A percentile compares a stretch with the other conserved stretches of the same genome.
phyloP scores from a whole-genome alignment of 2,113 vertebrate genomes.

The Psittacus erithacus region DNA sequence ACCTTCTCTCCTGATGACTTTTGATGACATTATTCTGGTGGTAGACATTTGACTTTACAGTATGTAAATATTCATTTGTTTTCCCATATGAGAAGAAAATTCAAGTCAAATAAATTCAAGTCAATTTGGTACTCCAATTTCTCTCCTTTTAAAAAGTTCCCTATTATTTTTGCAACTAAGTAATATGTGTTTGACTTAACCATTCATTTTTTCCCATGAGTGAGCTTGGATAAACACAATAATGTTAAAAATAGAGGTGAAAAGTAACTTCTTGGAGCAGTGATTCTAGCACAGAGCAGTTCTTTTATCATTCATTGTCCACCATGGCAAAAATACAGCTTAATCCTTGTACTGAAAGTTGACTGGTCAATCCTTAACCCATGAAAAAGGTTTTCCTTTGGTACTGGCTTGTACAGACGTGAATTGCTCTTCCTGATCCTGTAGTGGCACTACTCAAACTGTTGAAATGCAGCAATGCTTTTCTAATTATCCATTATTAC shows the following conservation, averaged over 20 bases:
- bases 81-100: slow-evolving; percentile 27
- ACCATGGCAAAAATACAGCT: background rate
- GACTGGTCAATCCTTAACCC: background rate
- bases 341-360: background rate
- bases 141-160: background rate
- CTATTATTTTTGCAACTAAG: slow-evolving; percentile 17
- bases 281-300: background rate
- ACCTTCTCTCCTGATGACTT: slow-evolving; percentile 16
- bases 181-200: background rate
- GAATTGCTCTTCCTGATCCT: background rate
- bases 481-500: background rate
- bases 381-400: background rate
- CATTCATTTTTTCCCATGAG: background rate
- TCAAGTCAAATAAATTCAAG: slow-evolving; percentile 60
- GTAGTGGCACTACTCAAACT: background rate
- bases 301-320: background rate
- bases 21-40: slow-evolving; percentile 36
- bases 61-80: slow-evolving; percentile 37
- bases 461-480: background rate
- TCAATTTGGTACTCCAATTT: slow-evolving; percentile 2
- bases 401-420: background rate
- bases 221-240: background rate
- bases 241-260: background rate
- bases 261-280: background rate
- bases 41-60: slow-evolving; percentile 34